Base-by-base conservation (phyloP, 2,113 vertebrate genomes). In the Trichomycterus rosablanca region DNA sequence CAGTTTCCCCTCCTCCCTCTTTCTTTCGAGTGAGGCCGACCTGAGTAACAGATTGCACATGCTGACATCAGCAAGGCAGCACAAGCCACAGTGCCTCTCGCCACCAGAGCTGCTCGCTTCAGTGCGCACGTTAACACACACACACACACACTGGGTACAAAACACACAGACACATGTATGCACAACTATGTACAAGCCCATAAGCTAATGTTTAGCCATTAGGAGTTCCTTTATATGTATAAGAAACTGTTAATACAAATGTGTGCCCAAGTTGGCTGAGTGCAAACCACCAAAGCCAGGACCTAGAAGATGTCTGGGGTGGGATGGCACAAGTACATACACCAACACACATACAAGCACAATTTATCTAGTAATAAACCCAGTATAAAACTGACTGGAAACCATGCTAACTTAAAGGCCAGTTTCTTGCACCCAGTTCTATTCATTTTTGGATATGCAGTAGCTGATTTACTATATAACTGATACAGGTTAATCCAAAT, bases 61-160 rank as follows among this genome's bases (percentile, higher is more conserved):
- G 86, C 87, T 89, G 84, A 88, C 86, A 86, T 87, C 84, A 87
- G 86, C 87, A 87, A 73, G 75, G 78, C 80, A 68, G 62, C 59
- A 76, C 80, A 52, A 77, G 76, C 67, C 71, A 73, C 68, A 76
- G 63, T 64, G 22, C 73, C 74, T 60, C 71, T 54, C 48, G 26
- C 43, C 49, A 53, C 56, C 42, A 49, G 24, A 28, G 32, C 51
- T 49, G 26, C 54, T 58, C 37, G 26, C 46, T 16, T 19, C 45
- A 26, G 39, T 63, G 19, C 54, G 7, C 39, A 44, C 55, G 19
- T 15, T 12, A 11, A 14, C 45, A 26, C 44, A 24, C 32, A 14
- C 32, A 14, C 59, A 26, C 44, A 24, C 22, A 44, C 19, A 46
- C 28, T n/a, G n/a, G n/a, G n/a, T n/a, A n/a, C n/a, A n/a, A n/a